Evolutionary conservation across 2,797 vertebrate genomes (phyloP), one percentile per base, ranked within the genome.

Genomic region (Channa striata): DNA sequence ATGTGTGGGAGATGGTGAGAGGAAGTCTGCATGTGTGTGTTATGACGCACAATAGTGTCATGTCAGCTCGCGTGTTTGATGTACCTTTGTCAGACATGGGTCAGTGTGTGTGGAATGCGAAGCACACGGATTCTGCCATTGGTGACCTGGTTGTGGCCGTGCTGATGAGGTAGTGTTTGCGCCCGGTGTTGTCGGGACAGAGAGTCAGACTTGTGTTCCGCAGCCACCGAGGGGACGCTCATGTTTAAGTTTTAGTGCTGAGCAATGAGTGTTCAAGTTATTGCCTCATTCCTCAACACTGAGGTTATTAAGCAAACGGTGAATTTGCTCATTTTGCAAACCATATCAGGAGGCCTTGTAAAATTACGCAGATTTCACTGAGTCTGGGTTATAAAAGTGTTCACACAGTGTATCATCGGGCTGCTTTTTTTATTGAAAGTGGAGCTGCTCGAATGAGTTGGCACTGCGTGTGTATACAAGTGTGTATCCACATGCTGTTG

Each of bases 1-100:
- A 92, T 92, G 89, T 88, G 87, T 87, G 86, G 89, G 90, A 91
- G 91, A 92, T 72, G 80, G 80, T 17, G 52, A 88, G 80, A 87
- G 86, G 86, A 89, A 91, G 79, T 83, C 69, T 76, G 77, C 42
- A 17, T 53, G 72, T 58, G 67, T 72, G 58, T 67, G 68, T 63
- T 74, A 83, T 87, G 82, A 77, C 65, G 69, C 78, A 87, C 76
- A 61, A 49, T 69, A 46, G 77, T 17, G 78, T 58, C 61, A 78
- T 85, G 85, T 77, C 82, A 66, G 65, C 11, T 20, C 71, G 77
- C 59, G 36, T 82, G 86, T 84, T 87, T 77, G 83, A 88, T 89
- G 82, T 77, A 54, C 81, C 86, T 46, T 85, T 81, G 83, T 86
- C 69, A 76, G 82, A 84, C 87, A 57, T 56, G 80, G 87, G 81